These are phyloP conservation scores for Actinia equina DNA, from an alignment of 64 coral and sea anemone species.

Conservation along the genomic window DNA sequence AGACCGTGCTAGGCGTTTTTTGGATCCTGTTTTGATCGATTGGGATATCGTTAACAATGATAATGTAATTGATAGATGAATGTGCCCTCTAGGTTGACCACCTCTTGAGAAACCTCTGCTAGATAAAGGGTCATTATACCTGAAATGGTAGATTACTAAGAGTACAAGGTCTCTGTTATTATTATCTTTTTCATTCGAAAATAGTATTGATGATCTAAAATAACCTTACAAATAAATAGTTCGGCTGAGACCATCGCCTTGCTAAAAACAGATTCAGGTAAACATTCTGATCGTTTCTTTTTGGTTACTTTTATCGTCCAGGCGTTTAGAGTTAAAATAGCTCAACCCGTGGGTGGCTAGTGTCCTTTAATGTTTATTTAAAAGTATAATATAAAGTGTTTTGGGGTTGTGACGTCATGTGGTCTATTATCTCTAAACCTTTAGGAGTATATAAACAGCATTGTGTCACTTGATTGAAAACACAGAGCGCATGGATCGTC, in stretches of 20 bases:
- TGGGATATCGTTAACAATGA: neutral
- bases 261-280: no score
- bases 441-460: neutral
- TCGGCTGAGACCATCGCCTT: no score
- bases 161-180: neutral
- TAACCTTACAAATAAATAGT: neutral
- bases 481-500: neutral
- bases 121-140: neutral
- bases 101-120: neutral
- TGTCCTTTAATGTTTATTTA: neutral
- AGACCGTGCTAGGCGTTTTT: neutral
- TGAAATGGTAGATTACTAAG: neutral
- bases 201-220: neutral
- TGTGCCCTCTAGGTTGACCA: neutral
- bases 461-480: neutral
- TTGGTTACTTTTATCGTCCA: neutral
- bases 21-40: neutral
- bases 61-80: neutral
- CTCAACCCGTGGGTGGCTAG: neutral
- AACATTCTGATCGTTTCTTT: neutral
- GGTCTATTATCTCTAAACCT: no score
- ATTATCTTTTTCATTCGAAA: neutral
- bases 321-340: neutral
- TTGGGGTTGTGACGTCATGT: neutral
- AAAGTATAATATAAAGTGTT: neutral